A percentile compares a stretch with the other conserved stretches of the same genome.
These are phyloP conservation scores for Cherax destructor DNA, from an alignment of 1,140 invertebrate genomes.

Conservation along the genomic window DNA sequence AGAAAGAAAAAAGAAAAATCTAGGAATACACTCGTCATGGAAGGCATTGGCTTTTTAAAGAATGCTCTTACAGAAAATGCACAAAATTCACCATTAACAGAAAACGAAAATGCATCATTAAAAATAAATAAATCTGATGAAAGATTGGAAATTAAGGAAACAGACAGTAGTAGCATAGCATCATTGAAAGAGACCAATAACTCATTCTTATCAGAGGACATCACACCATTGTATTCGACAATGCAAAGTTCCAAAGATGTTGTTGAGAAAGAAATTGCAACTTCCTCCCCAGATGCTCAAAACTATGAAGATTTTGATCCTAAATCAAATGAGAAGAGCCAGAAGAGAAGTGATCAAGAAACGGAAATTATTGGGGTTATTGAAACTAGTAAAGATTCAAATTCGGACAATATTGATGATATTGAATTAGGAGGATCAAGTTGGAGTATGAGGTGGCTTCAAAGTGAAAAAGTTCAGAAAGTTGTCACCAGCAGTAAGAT, in stretches of 20 bases:
- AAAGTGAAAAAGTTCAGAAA: conserved; percentile 74
- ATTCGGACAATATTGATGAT: conserved; percentile 43
- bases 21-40: conserved; percentile 35
- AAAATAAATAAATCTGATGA: background rate
- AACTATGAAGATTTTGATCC: conserved; percentile 36
- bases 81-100: background rate
- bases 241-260: background rate
- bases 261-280: background rate
- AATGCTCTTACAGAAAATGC: conserved; percentile 33
- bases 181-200: background rate
- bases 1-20: conserved; percentile 66
- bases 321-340: conserved; percentile 13
- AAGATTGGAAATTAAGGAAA: background rate
- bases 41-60: conserved; percentile 47
- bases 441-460: conserved; percentile 74
- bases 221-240: background rate
- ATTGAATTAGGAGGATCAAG: conserved; percentile 69
- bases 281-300: background rate
- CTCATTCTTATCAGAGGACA: conserved; percentile 2
- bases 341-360: conserved; percentile 35
- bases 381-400: conserved; percentile 52
- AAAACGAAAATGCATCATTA: background rate
- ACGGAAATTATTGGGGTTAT: conserved; percentile 71
- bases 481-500: conserved; percentile 73
- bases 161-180: background rate